A percentile compares a stretch with the other conserved stretches of the same genome.
phyloP scores from a whole-genome alignment of 2,113 vertebrate genomes.

The Mystacornis crossleyi region DNA sequence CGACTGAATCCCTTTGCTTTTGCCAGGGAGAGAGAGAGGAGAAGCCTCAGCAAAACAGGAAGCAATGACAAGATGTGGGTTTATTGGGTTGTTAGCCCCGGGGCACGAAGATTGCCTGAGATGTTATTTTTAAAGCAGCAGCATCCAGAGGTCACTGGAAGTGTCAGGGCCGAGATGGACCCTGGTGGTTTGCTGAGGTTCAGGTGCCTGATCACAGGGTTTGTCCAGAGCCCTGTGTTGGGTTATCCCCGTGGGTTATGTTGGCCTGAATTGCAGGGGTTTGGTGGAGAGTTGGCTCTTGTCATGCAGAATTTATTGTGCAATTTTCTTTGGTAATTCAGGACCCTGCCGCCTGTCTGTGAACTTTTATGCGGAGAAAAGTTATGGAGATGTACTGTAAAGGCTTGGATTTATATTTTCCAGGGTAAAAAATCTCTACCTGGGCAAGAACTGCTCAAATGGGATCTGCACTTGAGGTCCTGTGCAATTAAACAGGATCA shows the following conservation, averaged over 20 bases:
- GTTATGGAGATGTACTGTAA: fast-evolving
- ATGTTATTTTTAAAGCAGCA: background rate
- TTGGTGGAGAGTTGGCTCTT: background rate
- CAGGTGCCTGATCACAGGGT: fast-evolving
- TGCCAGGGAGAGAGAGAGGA: background rate
- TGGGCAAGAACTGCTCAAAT: background rate
- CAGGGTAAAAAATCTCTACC: background rate
- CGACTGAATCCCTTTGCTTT: background rate
- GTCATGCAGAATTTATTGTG: background rate
- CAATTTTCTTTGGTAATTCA: background rate
- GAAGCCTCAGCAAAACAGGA: background rate
- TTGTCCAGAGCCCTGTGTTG: background rate
- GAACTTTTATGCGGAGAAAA: background rate
- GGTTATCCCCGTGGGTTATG: background rate
- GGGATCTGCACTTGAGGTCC: background rate
- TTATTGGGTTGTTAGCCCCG: constrained; percentile 1
- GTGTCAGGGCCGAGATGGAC: background rate
- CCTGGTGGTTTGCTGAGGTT: background rate
- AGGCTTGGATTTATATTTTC: background rate
- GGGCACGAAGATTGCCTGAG: background rate
- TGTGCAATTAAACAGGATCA: background rate
- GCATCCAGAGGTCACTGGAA: background rate
- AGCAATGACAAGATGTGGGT: background rate
- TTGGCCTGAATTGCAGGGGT: background rate
- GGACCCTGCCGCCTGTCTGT: background rate